Percentiles rank a stretch among this genome's conserved stretches.
phyloP scores from a whole-genome alignment of 2,888 invertebrate species.

The Conops quadrifasciatus region DNA sequence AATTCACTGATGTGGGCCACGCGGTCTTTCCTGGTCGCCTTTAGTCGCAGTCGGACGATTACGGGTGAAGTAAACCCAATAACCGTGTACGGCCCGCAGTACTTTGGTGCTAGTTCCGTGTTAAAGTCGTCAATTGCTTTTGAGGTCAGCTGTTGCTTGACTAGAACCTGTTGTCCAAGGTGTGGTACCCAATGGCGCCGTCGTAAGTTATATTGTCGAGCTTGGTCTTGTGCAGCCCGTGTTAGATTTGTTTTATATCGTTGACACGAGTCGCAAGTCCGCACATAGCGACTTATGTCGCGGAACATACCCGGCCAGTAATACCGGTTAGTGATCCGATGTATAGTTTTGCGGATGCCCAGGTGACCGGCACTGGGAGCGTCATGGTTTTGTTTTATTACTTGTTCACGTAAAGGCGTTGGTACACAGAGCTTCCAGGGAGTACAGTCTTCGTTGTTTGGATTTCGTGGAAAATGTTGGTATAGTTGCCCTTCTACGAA shows the following conservation, averaged over 20 bases:
- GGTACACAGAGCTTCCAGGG: constrained; percentile 28
- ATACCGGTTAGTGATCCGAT: too few species aligned
- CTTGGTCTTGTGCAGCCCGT: constrained; percentile 16
- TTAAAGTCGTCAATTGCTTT: too few species aligned
- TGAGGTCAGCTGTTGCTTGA: too few species aligned
- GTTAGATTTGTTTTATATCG: constrained; percentile 18
- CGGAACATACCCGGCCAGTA: constrained; percentile 32
- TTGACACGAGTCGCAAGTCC: constrained; percentile 22
- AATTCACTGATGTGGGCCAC: too few species aligned
- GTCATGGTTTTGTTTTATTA: constrained; percentile 22
- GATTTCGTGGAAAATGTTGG: neutral
- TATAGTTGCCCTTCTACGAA: neutral
- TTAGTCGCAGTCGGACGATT: neutral
- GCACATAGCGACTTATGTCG: constrained; percentile 3
- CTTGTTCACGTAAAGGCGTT: neutral
- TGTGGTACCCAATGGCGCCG: too few species aligned
- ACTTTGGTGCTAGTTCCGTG: too few species aligned
- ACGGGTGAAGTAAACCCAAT: constrained; percentile 12
- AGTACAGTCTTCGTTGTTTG: constrained; percentile 9
- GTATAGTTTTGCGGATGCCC: constrained; percentile 23
- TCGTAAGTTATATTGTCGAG: too few species aligned
- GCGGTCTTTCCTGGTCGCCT: too few species aligned
- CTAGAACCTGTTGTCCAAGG: too few species aligned
- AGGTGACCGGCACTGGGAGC: constrained; percentile 5
- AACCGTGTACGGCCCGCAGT: too few species aligned